Conservation (phyloP, 1,140 invertebrate species). For the Micrasema minimum region DNA sequence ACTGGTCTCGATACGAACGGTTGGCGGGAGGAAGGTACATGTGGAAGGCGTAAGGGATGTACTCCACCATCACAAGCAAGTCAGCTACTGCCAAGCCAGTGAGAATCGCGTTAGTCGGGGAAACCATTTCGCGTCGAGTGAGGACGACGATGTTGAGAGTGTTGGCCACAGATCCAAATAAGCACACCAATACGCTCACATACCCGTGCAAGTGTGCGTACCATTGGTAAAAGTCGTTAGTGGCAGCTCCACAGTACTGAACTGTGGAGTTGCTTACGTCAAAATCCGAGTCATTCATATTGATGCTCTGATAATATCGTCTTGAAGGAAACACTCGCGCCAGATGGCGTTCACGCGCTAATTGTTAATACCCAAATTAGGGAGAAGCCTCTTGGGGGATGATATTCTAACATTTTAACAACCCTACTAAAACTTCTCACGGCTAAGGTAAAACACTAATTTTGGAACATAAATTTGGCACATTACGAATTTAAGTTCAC, state of each 20-base stretch:
- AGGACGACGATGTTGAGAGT: slow-evolving; percentile 94
- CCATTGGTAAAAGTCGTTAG: slow-evolving; percentile 62
- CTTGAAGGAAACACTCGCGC: neutral
- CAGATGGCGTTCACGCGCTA: too few species aligned
- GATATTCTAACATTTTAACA: too few species aligned
- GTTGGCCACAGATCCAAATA: slow-evolving; percentile 93
- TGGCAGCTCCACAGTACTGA: slow-evolving; percentile 64
- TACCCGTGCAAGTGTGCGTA: slow-evolving; percentile 66
- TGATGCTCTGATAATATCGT: slow-evolving; percentile 29
- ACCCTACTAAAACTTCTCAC: too few species aligned
- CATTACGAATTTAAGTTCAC: too few species aligned
- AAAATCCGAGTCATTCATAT: slow-evolving; percentile 54
- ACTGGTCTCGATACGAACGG: slow-evolving; percentile 68
- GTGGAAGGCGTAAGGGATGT: slow-evolving; percentile 89
- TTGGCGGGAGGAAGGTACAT: slow-evolving; percentile 75
- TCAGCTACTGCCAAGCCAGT: slow-evolving; percentile 93
- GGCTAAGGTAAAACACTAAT: too few species aligned
- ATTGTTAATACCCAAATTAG: too few species aligned
- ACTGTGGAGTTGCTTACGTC: slow-evolving; percentile 60
- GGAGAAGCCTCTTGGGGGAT: too few species aligned
- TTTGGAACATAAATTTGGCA: too few species aligned
- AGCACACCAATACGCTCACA: slow-evolving; percentile 76
- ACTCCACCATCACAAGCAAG: slow-evolving; percentile 92
- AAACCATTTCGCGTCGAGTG: slow-evolving; percentile 87
- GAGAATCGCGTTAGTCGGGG: slow-evolving; percentile 85